Base-by-base conservation (phyloP, 2,113 vertebrate genomes). In the Astur gentilis region DNA sequence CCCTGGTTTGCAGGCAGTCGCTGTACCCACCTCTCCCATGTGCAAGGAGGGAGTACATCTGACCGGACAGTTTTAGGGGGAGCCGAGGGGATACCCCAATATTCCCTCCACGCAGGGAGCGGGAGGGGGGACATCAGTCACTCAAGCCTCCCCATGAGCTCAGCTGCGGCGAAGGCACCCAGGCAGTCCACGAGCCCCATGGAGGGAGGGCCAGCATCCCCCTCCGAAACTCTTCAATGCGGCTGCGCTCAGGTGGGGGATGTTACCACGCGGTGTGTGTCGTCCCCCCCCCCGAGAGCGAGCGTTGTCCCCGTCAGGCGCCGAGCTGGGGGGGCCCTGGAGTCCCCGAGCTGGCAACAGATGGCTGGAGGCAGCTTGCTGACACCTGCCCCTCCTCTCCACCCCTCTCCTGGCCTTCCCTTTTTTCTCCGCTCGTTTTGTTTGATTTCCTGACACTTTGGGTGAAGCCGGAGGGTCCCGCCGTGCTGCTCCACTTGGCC, bases 301-400 rank as follows among this genome's bases (percentile, higher is more conserved):
- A n/a, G 29, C 14, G 16, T 66, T n/a, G 72, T 70, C 93, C 91
- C 81, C n/a, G 4, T 55, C 93, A 91, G 93, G 60, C 52, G 1
- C 70, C 23, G 93, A 49, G 78, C 91, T 77, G 45, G 69, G 93
- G 87, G 77, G 77, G 26, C 13, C 57, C 58, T 7, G 20, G 69
- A 67, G 85, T 19, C 95, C 81, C 96, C 3, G 21, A 45, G 70
- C 65, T 85, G 95, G 96, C 97, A 97, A 80, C 97, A 97, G 97
- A 97, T 97, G 97, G 92, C 93, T 83, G 91, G 84, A 94, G 90
- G 84, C 82, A 72, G 92, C 87, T 96, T 72, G 91, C 78, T 55
- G 80, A 83, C 93, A 85, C 92, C 96, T 94, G 95, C 87, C 93
- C 94, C 91, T 93, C 93, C 95, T 55, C 90, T 50, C 89, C 65